Evolutionary conservation across 37 sponge, comb jelly and placozoan species (phyloP).

Genomic region (Oopsacas minuta): DNA sequence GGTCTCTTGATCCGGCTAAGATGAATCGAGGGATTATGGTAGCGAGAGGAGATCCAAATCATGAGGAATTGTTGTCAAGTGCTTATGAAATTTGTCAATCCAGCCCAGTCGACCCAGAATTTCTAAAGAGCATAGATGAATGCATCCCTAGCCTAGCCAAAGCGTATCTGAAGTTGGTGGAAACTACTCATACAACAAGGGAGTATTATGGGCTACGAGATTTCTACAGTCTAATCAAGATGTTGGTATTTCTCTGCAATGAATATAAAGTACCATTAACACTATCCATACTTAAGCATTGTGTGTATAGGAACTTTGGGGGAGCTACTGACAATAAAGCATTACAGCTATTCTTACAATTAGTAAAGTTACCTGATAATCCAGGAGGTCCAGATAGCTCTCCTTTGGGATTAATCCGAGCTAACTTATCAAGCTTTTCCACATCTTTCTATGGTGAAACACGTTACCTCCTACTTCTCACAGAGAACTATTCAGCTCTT

Average conservation of each 20-base stretch:
- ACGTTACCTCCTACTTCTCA: conserved; percentile 75
- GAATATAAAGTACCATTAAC: background rate
- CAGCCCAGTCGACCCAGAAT: background rate
- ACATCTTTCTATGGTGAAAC: conserved; percentile 40
- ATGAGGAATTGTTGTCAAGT: conserved; percentile 47
- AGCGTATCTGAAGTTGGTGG: background rate
- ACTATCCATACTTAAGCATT: background rate
- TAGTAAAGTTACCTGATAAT: background rate
- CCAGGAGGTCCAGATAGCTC: background rate
- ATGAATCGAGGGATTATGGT: conserved; percentile 84
- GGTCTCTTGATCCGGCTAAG: conserved; percentile 86
- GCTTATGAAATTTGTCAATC: conserved; percentile 25
- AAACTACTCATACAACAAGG: background rate
- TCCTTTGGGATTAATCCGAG: background rate
- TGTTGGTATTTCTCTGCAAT: background rate
- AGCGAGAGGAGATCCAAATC: conserved; percentile 49
- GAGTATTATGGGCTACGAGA: conserved; percentile 28
- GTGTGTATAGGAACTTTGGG: background rate
- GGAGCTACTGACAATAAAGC: background rate
- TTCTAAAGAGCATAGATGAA: background rate
- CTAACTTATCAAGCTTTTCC: background rate
- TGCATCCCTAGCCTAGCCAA: background rate
- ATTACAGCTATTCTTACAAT: background rate
- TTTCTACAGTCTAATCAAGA: conserved; percentile 36
- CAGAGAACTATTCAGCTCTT: conserved; percentile 82